These are phyloP conservation scores for Aramus guarauna DNA, from an alignment of 2,113 vertebrate species.

Conservation along the genomic window DNA sequence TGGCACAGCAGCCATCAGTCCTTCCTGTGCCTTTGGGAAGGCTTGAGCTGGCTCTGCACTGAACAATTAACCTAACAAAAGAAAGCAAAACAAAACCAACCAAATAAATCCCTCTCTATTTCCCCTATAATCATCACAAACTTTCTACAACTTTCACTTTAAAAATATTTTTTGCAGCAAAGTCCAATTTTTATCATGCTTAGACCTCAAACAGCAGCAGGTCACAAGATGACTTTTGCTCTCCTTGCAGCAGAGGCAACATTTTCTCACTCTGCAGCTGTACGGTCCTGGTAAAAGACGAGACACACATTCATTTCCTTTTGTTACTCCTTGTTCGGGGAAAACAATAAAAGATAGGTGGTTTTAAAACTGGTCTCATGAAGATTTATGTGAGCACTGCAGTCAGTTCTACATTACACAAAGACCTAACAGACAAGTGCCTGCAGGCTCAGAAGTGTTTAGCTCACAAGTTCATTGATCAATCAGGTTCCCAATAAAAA, in stretches of 20 bases:
- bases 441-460: background rate
- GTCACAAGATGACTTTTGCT: background rate
- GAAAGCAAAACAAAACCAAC: background rate
- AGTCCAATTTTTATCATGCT: background rate
- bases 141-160: background rate
- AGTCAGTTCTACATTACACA: background rate
- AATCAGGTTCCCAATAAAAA: background rate
- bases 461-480: background rate
- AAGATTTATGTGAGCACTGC: background rate
- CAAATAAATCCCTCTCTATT: background rate
- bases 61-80: background rate
- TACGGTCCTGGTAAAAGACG: background rate
- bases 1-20: background rate
- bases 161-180: background rate
- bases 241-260: background rate
- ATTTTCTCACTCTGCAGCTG: background rate
- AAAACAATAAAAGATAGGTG: background rate
- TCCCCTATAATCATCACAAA: background rate
- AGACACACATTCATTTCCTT: background rate
- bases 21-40: background rate
- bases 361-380: background rate
- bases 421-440: background rate
- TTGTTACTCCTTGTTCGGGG: background rate
- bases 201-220: background rate
- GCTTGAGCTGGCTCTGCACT: background rate